phyloP scores from a whole-genome alignment of 2,888 invertebrate genomes.

The Ischnus inquisitorius region DNA sequence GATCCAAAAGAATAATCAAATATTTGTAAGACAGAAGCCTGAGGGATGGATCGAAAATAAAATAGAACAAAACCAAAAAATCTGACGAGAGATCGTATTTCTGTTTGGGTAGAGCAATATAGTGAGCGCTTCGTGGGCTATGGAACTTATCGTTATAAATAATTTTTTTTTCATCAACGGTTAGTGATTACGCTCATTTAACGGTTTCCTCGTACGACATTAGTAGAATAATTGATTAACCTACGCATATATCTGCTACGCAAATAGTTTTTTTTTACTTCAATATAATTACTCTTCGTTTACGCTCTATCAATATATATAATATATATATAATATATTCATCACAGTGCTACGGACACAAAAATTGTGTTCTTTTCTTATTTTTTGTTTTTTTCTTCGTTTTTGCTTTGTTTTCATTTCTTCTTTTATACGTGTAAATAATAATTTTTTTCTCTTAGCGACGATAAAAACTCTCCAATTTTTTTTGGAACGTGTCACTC shows the following conservation, averaged over 20 bases:
- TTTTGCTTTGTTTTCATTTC: slow-evolving; percentile 28
- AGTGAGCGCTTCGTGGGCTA: slow-evolving; percentile 28
- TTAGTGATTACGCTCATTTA: slow-evolving; percentile 45
- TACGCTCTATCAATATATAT: slow-evolving; percentile 66
- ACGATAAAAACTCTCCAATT: slow-evolving; percentile 41
- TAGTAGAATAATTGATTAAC: slow-evolving; percentile 80
- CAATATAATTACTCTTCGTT: slow-evolving; percentile 60
- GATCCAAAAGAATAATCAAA: neutral
- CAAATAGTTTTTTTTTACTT: slow-evolving; percentile 77
- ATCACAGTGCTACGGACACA: slow-evolving; percentile 86
- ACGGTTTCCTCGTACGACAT: slow-evolving; percentile 75
- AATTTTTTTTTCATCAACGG: slow-evolving; percentile 40
- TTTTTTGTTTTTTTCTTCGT: slow-evolving; percentile 31
- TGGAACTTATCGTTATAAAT: slow-evolving; percentile 38
- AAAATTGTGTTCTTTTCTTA: slow-evolving; percentile 83
- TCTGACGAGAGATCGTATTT: slow-evolving; percentile 20
- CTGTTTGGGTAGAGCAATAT: slow-evolving; percentile 30
- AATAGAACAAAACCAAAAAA: neutral
- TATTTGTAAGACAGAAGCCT: neutral
- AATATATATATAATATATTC: slow-evolving; percentile 82
- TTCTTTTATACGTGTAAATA: slow-evolving; percentile 79
- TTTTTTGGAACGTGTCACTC: slow-evolving; percentile 46
- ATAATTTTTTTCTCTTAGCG: slow-evolving; percentile 68
- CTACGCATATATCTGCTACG: slow-evolving; percentile 81
- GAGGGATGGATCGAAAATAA: neutral